Evolutionary conservation across 2,797 vertebrate genomes (phyloP), one percentile per base, ranked within the genome.

Genomic region (Tragopan temminckii): DNA sequence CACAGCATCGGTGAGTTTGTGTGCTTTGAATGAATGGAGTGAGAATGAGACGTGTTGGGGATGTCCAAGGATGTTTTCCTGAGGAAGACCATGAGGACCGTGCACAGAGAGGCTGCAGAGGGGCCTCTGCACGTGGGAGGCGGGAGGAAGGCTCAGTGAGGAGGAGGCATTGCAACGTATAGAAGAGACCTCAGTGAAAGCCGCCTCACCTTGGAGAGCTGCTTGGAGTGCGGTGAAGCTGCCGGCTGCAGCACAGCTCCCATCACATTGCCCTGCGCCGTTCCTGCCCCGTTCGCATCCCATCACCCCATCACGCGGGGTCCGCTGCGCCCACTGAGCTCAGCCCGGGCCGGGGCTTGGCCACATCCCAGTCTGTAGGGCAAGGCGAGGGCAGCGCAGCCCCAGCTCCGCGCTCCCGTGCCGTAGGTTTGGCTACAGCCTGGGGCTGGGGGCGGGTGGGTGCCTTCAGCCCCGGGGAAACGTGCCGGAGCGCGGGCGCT

Each of bases 391-490:
- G 4, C 13, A 8, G 8, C 31, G 7, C 3, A 1, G 5, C 1
- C 5, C 15, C 79, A 35, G 69, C 15, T 9, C 31, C 5, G 0
- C 0, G 0, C 18, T 4, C 9, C 13, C 3, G 0, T 0, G 1
- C 83, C 5, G 2, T 0, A 4, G 40, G 33, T 43, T 58, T 72
- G 42, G 24, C 31, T 40, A 7, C 77, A 64, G 81, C 52, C 21
- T 59, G 0, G 0, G 38, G n/a, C 53, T 2, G 1, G 5, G 29
- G 27, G 20, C 61, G 71, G 29, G 11, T 48, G 9, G 17, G 33
- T 61, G 57, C 24, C 40, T 18, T 29, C 62, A n/a, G 13, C 29
- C 45, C 33, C 8, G 5, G 23, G 64, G 43, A 19, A 17, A 35
- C 12, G 27, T 19, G 8, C 25, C 5, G 11, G 58, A 18, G 10